Evolutionary conservation across 2,113 vertebrate species (phyloP).

Genomic region (Paradoxurus hermaphroditus): DNA sequence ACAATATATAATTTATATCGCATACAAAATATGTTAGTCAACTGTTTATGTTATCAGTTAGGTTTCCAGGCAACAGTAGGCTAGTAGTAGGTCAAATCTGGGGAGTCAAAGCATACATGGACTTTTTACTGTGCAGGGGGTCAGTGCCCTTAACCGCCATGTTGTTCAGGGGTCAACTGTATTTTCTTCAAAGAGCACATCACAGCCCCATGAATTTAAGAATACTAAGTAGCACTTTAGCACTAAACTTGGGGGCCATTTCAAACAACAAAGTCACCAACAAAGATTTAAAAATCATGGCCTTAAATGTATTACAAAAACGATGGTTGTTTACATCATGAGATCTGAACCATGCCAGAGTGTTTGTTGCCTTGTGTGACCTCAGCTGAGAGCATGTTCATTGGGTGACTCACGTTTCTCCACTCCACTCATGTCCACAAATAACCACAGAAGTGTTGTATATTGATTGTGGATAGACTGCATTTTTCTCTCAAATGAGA

Average conservation of each 20-base stretch:
- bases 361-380: neutral
- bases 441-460: neutral
- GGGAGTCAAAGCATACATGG: neutral
- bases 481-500: neutral
- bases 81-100: neutral
- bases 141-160: neutral
- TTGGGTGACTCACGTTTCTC: neutral
- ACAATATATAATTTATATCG: neutral
- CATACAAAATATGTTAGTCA: neutral
- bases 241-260: fast-evolving
- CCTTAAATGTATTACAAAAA: neutral
- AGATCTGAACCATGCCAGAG: neutral
- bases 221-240: neutral
- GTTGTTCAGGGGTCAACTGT: neutral
- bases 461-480: neutral
- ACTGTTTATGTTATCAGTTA: neutral
- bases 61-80: neutral
- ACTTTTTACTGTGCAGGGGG: neutral
- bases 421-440: fast-evolving
- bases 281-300: neutral
- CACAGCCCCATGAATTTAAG: neutral
- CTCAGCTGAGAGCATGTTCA: neutral
- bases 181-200: neutral
- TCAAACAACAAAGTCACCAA: neutral
- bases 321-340: neutral